These are phyloP conservation scores for Hydractinia echinata DNA, from an alignment of 30 jellyfish, hydroid and myxozoan genomes.

Conservation along the genomic window DNA sequence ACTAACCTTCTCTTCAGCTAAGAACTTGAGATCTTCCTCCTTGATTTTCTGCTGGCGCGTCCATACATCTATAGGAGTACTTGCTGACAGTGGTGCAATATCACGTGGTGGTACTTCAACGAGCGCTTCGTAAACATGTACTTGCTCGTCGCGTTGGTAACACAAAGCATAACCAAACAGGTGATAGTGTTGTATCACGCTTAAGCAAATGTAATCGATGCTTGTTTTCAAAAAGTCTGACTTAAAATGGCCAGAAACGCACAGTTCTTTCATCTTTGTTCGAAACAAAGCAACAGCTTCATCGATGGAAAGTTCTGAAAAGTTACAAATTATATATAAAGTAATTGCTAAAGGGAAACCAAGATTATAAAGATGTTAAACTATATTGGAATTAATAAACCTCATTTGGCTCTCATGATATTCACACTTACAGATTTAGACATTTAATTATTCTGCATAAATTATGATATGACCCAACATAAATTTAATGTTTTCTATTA, in stretches of 20 bases:
- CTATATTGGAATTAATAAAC: no score
- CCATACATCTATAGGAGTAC: neutral
- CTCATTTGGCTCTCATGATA: no score
- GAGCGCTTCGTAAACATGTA: neutral
- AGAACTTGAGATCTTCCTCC: neutral
- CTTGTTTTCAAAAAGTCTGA: neutral
- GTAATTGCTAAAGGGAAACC: no score
- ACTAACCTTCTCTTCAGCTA: neutral
- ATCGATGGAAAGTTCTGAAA: neutral
- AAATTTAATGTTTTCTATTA: no score
- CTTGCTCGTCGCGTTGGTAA: neutral
- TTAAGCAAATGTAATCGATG: neutral
- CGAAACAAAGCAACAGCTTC: neutral
- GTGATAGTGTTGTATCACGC: conserved; percentile 16
- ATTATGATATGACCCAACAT: no score
- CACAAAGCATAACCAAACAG: conserved; percentile 15
- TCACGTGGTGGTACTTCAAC: neutral
- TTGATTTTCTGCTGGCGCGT: neutral
- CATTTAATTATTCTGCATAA: no score
- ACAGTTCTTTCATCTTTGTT: neutral
- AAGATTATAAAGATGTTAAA: no score
- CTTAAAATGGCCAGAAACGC: neutral
- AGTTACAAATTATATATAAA: neutral
- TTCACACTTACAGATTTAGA: no score
- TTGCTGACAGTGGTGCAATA: neutral